Conservation (phyloP, 2,113 vertebrate genomes). For the Phalacrocorax brasilianus region DNA sequence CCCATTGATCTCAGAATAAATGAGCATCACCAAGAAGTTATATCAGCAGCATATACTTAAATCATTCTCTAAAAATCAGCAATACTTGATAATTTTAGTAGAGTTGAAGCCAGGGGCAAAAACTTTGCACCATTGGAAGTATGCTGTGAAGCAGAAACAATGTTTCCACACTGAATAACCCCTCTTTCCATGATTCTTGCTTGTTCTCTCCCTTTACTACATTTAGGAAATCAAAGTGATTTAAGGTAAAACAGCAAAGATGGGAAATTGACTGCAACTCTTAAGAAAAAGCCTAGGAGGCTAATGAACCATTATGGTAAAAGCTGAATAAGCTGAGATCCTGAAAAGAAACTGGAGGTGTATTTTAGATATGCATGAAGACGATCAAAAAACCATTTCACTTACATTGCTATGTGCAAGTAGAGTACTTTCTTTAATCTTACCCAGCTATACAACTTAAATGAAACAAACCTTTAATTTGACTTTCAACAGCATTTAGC, state of each 20-base stretch:
- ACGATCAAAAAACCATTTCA: conserved; percentile 20
- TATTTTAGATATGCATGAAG: conserved; percentile 35
- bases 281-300: conserved; percentile 32
- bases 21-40: not conserved
- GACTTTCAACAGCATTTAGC: conserved; percentile 48
- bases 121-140: not conserved
- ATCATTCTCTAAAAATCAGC: not conserved
- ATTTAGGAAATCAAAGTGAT: conserved; percentile 17
- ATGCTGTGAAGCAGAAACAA: not conserved
- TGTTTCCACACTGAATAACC: not conserved
- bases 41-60: not conserved
- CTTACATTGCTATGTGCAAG: conserved; percentile 32
- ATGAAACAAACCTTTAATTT: conserved; percentile 63
- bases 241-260: conserved; percentile 45
- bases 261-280: conserved; percentile 16
- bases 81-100: not conserved
- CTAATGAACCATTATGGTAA: conserved; percentile 51
- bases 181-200: not conserved
- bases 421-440: conserved; percentile 49
- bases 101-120: not conserved
- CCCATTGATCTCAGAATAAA: conserved; percentile 17
- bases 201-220: not conserved
- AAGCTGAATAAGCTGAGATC: conserved; percentile 31
- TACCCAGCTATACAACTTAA: conserved; percentile 30
- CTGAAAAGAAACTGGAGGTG: conserved; percentile 44